Evolutionary conservation across 2,113 vertebrate genomes (phyloP).

Genomic region (Phylloscopus trochiloides): DNA sequence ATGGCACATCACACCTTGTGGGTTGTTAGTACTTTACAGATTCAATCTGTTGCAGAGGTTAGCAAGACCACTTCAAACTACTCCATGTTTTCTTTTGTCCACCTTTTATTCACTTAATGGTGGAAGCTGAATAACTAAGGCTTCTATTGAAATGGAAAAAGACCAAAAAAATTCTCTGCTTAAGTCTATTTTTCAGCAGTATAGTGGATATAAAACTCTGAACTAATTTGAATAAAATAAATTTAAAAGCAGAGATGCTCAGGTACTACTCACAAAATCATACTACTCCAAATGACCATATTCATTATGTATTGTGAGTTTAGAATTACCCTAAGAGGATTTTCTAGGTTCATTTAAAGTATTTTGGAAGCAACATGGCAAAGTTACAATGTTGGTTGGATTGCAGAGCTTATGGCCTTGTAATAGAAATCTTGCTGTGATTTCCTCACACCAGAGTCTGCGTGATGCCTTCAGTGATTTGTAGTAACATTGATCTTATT

Average conservation of each 20-base stretch:
- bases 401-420: not conserved
- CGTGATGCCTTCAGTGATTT: not conserved
- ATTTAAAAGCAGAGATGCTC: not conserved
- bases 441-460: not conserved
- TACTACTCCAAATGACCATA: not conserved
- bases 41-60: not conserved
- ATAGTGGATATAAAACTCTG: not conserved
- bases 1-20: not conserved
- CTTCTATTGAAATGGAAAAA: not conserved
- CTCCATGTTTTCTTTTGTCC: not conserved
- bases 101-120: not conserved
- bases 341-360: not conserved
- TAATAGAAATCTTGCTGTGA: not conserved
- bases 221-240: not conserved
- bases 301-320: not conserved
- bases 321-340: not conserved
- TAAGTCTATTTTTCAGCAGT: not conserved
- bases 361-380: not conserved
- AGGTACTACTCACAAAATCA: not conserved
- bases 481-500: not conserved
- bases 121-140: not conserved
- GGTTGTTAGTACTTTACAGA: not conserved
- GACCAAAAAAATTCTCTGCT: not conserved
- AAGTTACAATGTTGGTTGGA: not conserved
- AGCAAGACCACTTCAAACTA: not conserved